phyloP scores from a whole-genome alignment of 2,888 invertebrate species.

The Seira musarum region DNA sequence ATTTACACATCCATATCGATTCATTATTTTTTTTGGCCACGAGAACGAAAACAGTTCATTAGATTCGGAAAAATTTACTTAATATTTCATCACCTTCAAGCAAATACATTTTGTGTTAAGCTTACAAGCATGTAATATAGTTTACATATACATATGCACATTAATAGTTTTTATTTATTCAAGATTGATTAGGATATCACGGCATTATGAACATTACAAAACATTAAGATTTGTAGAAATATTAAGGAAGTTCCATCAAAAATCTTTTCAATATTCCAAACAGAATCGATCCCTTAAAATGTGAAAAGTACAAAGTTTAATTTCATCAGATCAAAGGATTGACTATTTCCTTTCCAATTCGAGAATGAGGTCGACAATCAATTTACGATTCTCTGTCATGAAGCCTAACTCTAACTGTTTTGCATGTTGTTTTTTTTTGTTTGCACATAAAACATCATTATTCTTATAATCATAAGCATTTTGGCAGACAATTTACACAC shows the following conservation, averaged over 20 bases:
- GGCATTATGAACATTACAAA: background rate
- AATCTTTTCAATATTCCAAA: background rate
- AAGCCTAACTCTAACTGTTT: background rate
- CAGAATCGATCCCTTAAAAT: background rate
- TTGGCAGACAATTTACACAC: background rate
- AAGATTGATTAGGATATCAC: background rate
- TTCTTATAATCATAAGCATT: background rate
- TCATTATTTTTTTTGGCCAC: slow-evolving; percentile 31
- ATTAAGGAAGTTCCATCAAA: background rate
- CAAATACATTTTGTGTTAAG: slow-evolving; percentile 20
- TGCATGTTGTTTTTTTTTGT: background rate
- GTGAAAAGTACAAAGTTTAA: background rate
- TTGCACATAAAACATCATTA: background rate
- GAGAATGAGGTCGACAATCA: background rate
- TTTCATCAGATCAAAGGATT: background rate
- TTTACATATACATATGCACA: background rate
- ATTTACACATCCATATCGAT: background rate
- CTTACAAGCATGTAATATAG: background rate
- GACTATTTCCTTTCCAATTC: background rate
- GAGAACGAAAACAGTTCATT: slow-evolving; percentile 15
- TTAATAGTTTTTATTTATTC: background rate
- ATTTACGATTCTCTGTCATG: background rate
- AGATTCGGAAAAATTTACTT: too few species aligned
- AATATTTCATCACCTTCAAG: background rate
- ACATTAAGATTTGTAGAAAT: background rate